phyloP scores from a whole-genome alignment of 1,140 invertebrate genomes.

The Philopotamus ludificatus region DNA sequence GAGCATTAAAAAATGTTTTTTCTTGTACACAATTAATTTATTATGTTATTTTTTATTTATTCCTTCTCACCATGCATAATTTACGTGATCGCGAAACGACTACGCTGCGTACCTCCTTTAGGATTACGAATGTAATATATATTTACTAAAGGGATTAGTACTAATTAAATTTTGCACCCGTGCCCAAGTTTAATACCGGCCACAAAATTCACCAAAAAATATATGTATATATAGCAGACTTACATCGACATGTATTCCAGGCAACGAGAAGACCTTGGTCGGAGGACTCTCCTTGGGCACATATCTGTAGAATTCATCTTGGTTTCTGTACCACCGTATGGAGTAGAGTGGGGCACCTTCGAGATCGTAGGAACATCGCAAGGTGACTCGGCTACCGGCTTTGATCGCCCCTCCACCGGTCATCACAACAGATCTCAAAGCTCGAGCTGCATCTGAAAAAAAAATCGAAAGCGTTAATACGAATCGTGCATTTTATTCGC shows the following conservation, averaged over 20 bases:
- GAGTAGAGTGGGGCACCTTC: constrained; percentile 76
- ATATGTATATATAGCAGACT: constrained; percentile 58
- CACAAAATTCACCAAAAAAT: no score
- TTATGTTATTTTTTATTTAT: no score
- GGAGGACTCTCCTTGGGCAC: constrained; percentile 71
- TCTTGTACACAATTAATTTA: no score
- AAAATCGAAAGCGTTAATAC: background rate
- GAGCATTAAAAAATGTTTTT: no score
- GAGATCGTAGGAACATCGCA: constrained; percentile 75
- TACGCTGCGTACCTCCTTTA: no score
- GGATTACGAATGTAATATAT: no score
- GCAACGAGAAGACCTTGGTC: constrained; percentile 71
- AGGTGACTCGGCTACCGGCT: constrained; percentile 62
- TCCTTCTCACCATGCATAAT: no score
- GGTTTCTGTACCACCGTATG: constrained; percentile 82
- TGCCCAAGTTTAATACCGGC: no score
- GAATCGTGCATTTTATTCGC: background rate
- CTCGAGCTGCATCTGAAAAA: constrained; percentile 18
- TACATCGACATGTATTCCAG: constrained; percentile 75
- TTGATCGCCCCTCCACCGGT: constrained; percentile 52
- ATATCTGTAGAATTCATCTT: constrained; percentile 75
- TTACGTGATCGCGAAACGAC: no score
- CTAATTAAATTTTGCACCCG: no score
- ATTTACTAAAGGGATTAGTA: no score
- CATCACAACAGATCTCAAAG: constrained; percentile 21